Conservation (phyloP, 1,140 invertebrate genomes). For the Cecropterus lyciades region DNA sequence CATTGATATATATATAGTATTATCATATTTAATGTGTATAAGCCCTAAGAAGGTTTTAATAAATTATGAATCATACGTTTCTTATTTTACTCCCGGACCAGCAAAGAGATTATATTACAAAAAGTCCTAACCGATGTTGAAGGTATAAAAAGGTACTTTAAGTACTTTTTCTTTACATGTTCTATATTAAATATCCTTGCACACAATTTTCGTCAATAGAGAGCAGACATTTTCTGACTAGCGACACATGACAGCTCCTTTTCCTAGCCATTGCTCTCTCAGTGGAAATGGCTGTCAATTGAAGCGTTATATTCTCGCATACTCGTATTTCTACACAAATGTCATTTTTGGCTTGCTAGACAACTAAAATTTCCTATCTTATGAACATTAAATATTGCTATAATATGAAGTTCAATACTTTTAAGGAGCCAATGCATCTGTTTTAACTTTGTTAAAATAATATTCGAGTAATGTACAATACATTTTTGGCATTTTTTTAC, state of each 20-base stretch:
- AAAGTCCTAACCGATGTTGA: too few relatives aligned
- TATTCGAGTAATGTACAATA: too few relatives aligned
- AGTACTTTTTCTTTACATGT: neutral
- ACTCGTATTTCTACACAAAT: neutral
- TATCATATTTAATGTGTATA: too few relatives aligned
- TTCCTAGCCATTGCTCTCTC: slow-evolving; percentile 5
- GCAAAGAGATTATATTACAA: too few relatives aligned
- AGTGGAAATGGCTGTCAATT: slow-evolving; percentile 2
- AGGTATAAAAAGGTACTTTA: neutral
- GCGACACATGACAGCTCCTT: slow-evolving; percentile 10
- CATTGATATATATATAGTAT: too few relatives aligned
- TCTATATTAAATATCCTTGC: neutral
- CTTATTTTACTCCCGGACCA: too few relatives aligned
- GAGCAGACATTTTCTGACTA: neutral
- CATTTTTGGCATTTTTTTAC: too few relatives aligned
- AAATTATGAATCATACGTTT: too few relatives aligned
- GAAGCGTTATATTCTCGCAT: neutral
- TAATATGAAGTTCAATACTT: too few relatives aligned
- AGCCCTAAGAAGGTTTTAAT: too few relatives aligned
- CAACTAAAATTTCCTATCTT: neutral
- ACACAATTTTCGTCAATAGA: slow-evolving; percentile 5
- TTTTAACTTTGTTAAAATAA: too few relatives aligned
- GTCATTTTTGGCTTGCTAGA: neutral
- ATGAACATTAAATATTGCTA: neutral
- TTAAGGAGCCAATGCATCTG: too few relatives aligned